phyloP scores from a whole-genome alignment of 2,888 invertebrate genomes.

The Acanthosepion pharaonis region DNA sequence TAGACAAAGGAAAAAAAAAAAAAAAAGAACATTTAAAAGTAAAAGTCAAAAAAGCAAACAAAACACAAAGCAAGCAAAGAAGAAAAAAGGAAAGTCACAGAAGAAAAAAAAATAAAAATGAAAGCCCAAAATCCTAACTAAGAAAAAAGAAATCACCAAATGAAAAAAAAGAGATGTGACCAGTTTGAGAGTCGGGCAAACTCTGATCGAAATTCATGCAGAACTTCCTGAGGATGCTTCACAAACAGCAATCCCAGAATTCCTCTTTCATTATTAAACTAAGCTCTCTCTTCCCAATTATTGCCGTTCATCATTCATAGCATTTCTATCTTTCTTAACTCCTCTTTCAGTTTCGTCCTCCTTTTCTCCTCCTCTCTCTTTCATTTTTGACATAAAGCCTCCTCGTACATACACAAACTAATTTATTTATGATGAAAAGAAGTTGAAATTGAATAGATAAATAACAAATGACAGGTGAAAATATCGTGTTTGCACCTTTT shows the following conservation, averaged over 20 bases:
- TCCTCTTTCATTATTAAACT: background rate
- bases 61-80: background rate
- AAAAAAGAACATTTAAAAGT: background rate
- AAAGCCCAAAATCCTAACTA: background rate
- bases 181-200: background rate
- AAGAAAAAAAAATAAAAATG: background rate
- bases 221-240: background rate
- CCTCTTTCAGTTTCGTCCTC: background rate
- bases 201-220: background rate
- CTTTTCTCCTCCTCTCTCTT: background rate
- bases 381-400: background rate
- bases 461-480: slow-evolving; percentile 6
- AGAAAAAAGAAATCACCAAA: background rate
- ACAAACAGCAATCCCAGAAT: background rate
- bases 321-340: background rate
- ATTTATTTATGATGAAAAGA: background rate
- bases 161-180: background rate
- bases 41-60: background rate
- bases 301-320: background rate
- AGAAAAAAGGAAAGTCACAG: background rate
- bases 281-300: background rate
- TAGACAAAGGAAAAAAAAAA: too few relatives aligned
- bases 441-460: background rate
- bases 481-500: background rate
- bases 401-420: background rate